A percentile compares a stretch with the other conserved stretches of the same genome.
Conservation (phyloP, 2,888 invertebrate species). For the Meganola albula region DNA sequence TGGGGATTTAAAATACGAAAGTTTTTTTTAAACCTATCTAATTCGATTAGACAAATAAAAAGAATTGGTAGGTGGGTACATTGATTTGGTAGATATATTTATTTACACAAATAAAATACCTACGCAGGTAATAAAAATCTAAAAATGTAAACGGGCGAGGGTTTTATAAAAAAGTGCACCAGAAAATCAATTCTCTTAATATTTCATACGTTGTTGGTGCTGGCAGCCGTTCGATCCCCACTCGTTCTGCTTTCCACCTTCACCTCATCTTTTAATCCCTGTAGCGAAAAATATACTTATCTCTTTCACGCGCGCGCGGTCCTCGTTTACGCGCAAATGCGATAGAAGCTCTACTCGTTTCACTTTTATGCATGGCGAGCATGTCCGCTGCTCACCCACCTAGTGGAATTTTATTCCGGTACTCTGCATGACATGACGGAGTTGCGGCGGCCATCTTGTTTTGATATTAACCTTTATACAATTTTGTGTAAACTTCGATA, state of each 20-base stretch:
- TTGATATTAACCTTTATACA: slow-evolving; percentile 21
- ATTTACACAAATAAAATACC: too few relatives aligned
- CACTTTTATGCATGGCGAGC: slow-evolving; percentile 30
- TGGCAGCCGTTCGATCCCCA: slow-evolving; percentile 46
- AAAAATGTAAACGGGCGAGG: too few relatives aligned
- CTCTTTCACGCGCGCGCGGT: slow-evolving; percentile 32
- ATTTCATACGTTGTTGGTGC: too few relatives aligned
- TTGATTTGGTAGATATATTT: too few relatives aligned
- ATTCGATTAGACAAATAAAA: too few relatives aligned
- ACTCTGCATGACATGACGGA: slow-evolving; percentile 36
- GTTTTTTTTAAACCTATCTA: too few relatives aligned
- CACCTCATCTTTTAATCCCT: slow-evolving; percentile 45
- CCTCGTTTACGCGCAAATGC: slow-evolving; percentile 21
- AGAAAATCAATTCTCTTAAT: too few relatives aligned
- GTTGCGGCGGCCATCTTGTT: slow-evolving; percentile 50
- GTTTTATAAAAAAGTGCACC: too few relatives aligned
- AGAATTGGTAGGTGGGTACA: too few relatives aligned
- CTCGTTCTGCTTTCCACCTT: slow-evolving; percentile 52
- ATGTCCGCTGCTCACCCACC: slow-evolving; percentile 37
- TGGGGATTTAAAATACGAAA: too few relatives aligned
- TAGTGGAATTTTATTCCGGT: slow-evolving; percentile 58
- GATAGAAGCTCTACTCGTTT: slow-evolving; percentile 30
- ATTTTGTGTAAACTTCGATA: too few relatives aligned
- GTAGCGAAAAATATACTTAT: slow-evolving; percentile 21
- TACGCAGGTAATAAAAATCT: too few relatives aligned